Base-by-base conservation (phyloP, 1,140 invertebrate species). In the Hyphantria cunea region DNA sequence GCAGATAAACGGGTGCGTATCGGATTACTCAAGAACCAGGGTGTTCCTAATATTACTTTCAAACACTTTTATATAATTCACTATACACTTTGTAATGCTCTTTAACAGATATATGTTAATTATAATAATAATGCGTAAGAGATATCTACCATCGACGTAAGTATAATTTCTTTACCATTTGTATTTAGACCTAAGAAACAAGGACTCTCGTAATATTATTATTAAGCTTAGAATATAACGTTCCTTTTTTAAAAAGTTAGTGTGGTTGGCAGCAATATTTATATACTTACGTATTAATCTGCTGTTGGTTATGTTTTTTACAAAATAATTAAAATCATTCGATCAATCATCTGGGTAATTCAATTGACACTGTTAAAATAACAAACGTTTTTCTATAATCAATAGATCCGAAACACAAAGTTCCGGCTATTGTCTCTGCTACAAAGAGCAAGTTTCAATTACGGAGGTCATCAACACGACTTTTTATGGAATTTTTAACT, bases 401-500 rank as follows among this genome's bases (percentile, higher is more conserved):
- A 81, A 82, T 86, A 78, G 64, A 74, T 55, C 72, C 67, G 72
- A 74, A 79, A 71, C 70, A 53, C 70, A 73, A 70, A 70, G 79
- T 82, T 86, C 80, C 80, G 74, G 80, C 79, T 73, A 90, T 90
- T 90, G 87, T 90, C 82, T 90, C 78, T 86, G 85, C 79, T 76
- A 79, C 84, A 85, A 86, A 87, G 79, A 80, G 74, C 78, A 67
- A 66, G 68, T 76, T 82, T 80, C 87, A 88, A 90, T 89, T 89
- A 88, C 74, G 77, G 84, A 83, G 87, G 84, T 90, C 87, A 84
- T 90, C 84, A 90, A 89, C 87, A 90, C 82, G 86, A 87, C 87
- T 90, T 90, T 88, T 90, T 90, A 89, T 89, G 86, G 88, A 88
- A 90, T 88, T 89, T 87, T 79, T 78, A 84, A 74, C 62, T 90